Percentiles rank a stretch among this genome's conserved stretches.
These are phyloP conservation scores for Macroglossus sobrinus DNA, from an alignment of 2,113 vertebrate species.

Conservation along the genomic window DNA sequence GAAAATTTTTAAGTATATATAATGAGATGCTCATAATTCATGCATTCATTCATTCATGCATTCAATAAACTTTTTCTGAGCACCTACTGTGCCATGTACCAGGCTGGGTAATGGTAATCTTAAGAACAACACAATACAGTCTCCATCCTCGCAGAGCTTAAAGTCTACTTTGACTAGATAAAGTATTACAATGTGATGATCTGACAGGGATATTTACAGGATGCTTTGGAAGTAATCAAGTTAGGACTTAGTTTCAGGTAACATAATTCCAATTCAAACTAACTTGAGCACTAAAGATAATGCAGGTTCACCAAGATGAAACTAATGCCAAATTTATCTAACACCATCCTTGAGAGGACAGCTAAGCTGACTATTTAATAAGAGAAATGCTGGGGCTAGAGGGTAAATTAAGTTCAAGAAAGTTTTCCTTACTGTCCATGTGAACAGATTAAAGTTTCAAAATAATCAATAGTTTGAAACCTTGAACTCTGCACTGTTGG, in stretches of 20 bases:
- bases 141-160: not conserved
- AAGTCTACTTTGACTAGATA: not conserved
- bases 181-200: not conserved
- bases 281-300: not conserved
- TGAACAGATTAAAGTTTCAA: not conserved
- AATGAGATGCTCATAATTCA: not conserved
- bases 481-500: not conserved
- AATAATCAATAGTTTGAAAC: not conserved
- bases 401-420: not conserved
- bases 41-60: not conserved
- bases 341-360: not conserved
- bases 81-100: not conserved
- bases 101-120: not conserved
- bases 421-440: not conserved
- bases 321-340: not conserved
- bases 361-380: not conserved
- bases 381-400: not conserved
- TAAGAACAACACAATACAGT: not conserved
- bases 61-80: not conserved
- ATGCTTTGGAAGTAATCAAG: not conserved
- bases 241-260: not conserved
- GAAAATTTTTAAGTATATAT: not conserved
- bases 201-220: not conserved
- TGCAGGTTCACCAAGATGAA: not conserved
- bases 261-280: constrained; percentile 9